phyloP scores from a whole-genome alignment of 1,140 invertebrate species.

The Brachionus plicatilis region DNA sequence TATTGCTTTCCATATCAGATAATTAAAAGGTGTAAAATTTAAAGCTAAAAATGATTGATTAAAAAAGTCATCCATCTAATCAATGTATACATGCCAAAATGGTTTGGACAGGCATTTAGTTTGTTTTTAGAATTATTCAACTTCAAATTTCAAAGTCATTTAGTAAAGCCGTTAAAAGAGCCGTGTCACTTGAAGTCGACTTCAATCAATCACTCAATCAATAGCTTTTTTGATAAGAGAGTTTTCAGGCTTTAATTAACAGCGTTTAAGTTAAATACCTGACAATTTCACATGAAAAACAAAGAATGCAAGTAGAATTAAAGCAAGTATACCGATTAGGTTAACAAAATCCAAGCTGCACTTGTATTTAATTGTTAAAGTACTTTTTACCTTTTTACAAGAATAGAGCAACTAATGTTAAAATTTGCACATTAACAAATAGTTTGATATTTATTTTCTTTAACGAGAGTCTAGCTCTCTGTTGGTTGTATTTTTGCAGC shows the following conservation, averaged over 20 bases:
- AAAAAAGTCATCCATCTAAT: not conserved
- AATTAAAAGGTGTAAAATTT: constrained; percentile 16
- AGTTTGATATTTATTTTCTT: not conserved
- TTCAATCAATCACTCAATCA: constrained; percentile 34
- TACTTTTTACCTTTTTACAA: not conserved
- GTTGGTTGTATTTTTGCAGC: not conserved
- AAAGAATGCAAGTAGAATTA: not conserved
- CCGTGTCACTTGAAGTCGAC: not conserved
- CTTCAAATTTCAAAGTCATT: not conserved
- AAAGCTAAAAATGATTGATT: not conserved
- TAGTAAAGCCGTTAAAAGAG: not conserved
- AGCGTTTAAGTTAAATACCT: not conserved
- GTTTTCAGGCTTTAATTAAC: not conserved
- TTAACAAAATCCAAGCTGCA: not conserved
- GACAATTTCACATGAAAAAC: not conserved
- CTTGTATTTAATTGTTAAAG: not conserved
- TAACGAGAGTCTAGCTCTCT: not conserved
- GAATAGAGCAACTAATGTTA: not conserved
- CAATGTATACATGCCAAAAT: not conserved
- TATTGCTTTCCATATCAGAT: not conserved
- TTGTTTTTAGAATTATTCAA: constrained; percentile 21
- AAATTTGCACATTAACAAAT: not conserved
- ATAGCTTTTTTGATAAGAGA: constrained; percentile 11
- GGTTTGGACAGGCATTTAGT: not conserved
- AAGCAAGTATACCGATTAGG: constrained; percentile 22